A percentile compares a stretch with the other conserved stretches of the same genome.
phyloP scores from a whole-genome alignment of 2,113 vertebrate species.

The Kobus ellipsiprymnus region DNA sequence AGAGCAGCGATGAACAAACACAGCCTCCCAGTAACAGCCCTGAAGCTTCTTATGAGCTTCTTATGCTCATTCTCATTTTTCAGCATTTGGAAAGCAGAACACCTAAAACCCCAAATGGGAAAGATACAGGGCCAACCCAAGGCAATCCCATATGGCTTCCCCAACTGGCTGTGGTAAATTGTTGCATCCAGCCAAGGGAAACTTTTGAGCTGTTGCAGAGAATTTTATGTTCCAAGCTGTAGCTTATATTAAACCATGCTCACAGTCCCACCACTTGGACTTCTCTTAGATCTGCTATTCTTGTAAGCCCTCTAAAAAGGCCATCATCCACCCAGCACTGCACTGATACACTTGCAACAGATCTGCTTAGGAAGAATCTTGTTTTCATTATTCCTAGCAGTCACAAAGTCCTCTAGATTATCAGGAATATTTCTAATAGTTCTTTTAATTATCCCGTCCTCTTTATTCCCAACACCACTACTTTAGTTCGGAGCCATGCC shows the following conservation, averaged over 20 bases:
- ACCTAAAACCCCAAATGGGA: background rate
- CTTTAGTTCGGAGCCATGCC: background rate
- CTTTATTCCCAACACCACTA: background rate
- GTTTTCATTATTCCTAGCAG: background rate
- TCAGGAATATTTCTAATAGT: background rate
- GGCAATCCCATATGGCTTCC: background rate
- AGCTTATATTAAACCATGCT: background rate
- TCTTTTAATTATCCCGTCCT: background rate
- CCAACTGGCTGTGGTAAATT: background rate
- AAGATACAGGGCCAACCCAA: background rate
- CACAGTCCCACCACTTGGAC: background rate
- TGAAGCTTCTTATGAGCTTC: background rate
- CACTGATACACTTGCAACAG: background rate
- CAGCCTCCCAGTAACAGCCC: no score
- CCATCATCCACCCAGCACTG: background rate
- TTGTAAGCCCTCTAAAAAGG: fast-evolving
- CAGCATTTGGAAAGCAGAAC: background rate
- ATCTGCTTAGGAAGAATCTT: background rate
- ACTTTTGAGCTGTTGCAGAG: background rate
- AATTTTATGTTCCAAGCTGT: background rate
- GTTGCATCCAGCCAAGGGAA: background rate
- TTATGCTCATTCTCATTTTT: background rate
- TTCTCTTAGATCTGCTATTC: background rate
- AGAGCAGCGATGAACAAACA: background rate
- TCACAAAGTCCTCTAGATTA: background rate